These are phyloP conservation scores for Amphiura filiformis DNA, from an alignment of 35 echinoderm and acorn worm genomes.

Conservation along the genomic window DNA sequence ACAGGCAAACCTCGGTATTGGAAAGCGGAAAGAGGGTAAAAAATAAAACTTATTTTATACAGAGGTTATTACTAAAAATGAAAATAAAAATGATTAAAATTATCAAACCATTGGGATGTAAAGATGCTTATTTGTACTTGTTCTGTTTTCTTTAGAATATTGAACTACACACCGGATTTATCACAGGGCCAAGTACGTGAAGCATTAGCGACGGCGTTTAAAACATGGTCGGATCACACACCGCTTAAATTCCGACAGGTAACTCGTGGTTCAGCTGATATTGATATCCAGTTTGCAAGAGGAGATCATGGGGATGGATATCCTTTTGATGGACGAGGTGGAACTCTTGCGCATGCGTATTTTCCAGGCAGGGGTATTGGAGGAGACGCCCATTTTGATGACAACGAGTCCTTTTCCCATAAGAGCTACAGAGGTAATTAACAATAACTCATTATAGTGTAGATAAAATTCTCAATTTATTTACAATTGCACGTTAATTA, in stretches of 20 bases:
- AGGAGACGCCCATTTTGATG: conserved; percentile 91
- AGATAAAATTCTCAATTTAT: too few relatives aligned
- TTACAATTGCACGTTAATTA: too few relatives aligned
- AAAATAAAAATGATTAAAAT: too few relatives aligned
- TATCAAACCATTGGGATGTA: too few relatives aligned
- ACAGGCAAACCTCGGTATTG: too few relatives aligned
- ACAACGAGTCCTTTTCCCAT: conserved; percentile 75
- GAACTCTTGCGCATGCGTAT: conserved; percentile 91
- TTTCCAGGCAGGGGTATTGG: conserved; percentile 80
- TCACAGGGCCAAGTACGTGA: conserved; percentile 14
- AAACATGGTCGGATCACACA: conserved; percentile 81
- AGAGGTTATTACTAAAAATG: too few relatives aligned
- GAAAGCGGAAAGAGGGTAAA: too few relatives aligned
- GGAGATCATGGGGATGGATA: conserved; percentile 72
- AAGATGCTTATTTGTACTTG: too few relatives aligned
- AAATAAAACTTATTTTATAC: too few relatives aligned
- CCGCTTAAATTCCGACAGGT: conserved; percentile 46
- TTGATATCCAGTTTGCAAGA: conserved; percentile 66
- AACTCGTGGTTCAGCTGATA: conserved; percentile 47
- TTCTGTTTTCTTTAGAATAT: conserved; percentile 52
- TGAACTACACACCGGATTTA: conserved; percentile 75
- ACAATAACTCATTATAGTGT: too few relatives aligned
- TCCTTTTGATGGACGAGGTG: conserved; percentile 81
- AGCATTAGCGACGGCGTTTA: conserved; percentile 46
- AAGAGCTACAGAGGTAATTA: too few relatives aligned